Conservation (phyloP, 2,113 vertebrate species). For the Meriones unguiculatus region DNA sequence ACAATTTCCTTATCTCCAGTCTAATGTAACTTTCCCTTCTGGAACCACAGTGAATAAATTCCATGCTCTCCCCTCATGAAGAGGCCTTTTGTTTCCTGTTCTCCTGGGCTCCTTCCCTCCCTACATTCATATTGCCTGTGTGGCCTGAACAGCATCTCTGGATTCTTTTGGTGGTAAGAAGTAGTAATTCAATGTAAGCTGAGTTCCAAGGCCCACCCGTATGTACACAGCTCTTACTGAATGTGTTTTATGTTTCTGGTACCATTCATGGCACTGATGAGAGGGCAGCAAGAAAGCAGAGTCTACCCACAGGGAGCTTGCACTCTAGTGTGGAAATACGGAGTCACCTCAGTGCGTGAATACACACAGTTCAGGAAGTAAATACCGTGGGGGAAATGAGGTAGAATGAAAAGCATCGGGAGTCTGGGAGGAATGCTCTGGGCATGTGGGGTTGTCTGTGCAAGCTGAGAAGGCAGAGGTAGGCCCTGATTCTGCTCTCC, state of each 20-base stretch:
- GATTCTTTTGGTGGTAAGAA: background rate
- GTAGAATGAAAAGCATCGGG: background rate
- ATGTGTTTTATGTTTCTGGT: background rate
- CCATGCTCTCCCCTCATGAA: background rate
- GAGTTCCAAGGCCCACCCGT: background rate
- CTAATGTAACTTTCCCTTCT: constrained; percentile 8
- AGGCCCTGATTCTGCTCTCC: background rate
- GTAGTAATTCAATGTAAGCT: background rate
- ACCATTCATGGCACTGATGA: background rate
- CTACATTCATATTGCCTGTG: background rate
- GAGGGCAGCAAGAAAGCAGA: background rate
- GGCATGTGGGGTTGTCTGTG: background rate
- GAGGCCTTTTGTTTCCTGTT: background rate
- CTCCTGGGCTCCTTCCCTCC: background rate
- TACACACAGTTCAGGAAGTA: background rate
- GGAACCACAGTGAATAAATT: background rate
- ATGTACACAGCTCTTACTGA: background rate
- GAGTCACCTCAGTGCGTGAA: background rate
- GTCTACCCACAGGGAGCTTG: background rate
- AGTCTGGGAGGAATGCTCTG: background rate
- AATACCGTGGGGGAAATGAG: background rate
- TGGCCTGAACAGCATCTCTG: background rate
- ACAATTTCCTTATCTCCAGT: background rate
- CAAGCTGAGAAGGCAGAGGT: background rate
- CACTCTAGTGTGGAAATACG: background rate